Percentiles rank a stretch among this genome's conserved stretches.
Evolutionary conservation across 2,797 vertebrate species (phyloP).

Genomic region (Diceros bicornis): DNA sequence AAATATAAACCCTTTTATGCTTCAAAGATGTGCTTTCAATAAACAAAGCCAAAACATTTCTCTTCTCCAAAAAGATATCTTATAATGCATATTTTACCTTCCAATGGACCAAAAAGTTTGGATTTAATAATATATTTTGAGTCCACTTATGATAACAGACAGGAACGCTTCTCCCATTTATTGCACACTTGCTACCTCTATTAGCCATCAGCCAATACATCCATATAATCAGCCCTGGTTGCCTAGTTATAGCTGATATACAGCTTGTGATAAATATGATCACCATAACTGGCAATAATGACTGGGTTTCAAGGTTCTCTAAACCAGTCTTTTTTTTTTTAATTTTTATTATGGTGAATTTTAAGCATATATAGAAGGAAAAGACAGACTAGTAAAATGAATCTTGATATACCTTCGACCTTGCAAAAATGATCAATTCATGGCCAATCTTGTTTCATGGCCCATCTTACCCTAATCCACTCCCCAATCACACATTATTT

Average conservation of each 20-base stretch:
- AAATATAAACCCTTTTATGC: background rate
- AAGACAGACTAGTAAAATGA: background rate
- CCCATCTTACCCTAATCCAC: background rate
- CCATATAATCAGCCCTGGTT: background rate
- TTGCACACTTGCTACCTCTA: background rate
- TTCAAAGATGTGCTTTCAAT: constrained; percentile 58
- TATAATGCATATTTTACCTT: background rate
- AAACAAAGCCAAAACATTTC: constrained; percentile 52
- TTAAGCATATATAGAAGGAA: background rate
- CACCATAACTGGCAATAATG: background rate
- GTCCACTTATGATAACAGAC: background rate
- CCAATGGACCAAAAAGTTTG: background rate
- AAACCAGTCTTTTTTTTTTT: background rate
- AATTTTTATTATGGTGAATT: background rate
- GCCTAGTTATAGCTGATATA: background rate
- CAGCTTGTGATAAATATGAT: background rate
- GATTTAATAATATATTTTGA: background rate
- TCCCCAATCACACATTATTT: background rate
- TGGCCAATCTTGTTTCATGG: background rate
- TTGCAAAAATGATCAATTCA: background rate
- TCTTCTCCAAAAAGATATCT: background rate
- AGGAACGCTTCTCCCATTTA: background rate
- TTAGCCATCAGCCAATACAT: background rate
- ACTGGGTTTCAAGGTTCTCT: background rate
- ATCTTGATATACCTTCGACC: background rate